These are phyloP conservation scores for Euclidia mi DNA, from an alignment of 2,888 invertebrate genomes.

Conservation along the genomic window DNA sequence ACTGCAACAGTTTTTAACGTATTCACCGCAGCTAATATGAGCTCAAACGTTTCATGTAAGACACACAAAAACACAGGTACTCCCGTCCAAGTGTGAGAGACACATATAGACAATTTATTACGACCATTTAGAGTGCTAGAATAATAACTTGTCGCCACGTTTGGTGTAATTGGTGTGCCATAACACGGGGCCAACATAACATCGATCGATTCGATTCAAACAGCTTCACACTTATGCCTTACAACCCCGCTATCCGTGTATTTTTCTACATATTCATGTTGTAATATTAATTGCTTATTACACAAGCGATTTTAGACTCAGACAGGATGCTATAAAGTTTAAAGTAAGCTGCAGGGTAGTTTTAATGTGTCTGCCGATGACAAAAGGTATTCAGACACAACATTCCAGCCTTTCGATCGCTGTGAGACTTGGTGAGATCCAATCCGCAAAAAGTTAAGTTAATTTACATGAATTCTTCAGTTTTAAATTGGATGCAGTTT, in stretches of 20 bases:
- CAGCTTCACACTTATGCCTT: constrained; percentile 48
- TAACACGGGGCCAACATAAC: constrained; percentile 36
- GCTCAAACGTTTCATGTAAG: constrained; percentile 21
- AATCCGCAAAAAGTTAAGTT: constrained; percentile 50
- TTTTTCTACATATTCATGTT: constrained; percentile 37
- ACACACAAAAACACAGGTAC: constrained; percentile 33
- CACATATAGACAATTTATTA: constrained; percentile 41
- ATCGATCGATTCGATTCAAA: constrained; percentile 38
- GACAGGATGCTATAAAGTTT: not conserved
- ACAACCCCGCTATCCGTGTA: constrained; percentile 27
- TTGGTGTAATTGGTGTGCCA: constrained; percentile 42
- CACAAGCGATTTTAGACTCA: not conserved
- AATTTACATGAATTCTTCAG: constrained; percentile 26
- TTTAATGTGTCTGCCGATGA: constrained; percentile 24
- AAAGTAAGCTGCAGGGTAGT: not conserved
- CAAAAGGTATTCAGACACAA: constrained; percentile 37
- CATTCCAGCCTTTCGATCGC: constrained; percentile 49
- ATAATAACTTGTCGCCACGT: constrained; percentile 38
- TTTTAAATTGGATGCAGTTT: no score
- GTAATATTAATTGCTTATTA: constrained; percentile 7
- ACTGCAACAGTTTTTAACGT: no score
- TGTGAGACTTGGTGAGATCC: constrained; percentile 45
- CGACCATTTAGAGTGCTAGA: constrained; percentile 29
- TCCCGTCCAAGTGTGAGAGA: constrained; percentile 10
- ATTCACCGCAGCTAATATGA: no score